Conservation (phyloP, 1,140 invertebrate genomes). For the Heliconius himera region DNA sequence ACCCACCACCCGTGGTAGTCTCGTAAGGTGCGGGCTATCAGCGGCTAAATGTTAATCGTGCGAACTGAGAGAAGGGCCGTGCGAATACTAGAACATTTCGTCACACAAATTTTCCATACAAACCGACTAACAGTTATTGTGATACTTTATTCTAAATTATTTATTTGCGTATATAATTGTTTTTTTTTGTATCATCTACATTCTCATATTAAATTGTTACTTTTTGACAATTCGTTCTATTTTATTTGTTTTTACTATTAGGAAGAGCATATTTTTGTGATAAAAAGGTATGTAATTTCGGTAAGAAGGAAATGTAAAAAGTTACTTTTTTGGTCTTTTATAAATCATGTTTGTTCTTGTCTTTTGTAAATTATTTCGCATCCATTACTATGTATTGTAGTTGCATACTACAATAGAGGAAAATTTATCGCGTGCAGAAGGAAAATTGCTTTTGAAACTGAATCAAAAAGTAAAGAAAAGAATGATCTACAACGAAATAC, state of each 20-base stretch:
- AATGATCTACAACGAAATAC: constrained; percentile 7
- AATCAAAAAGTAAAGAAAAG: constrained; percentile 25
- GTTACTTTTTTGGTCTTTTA: background rate
- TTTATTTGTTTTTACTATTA: too few species aligned
- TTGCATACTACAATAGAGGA: background rate
- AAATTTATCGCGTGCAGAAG: constrained; percentile 14
- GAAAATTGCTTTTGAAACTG: constrained; percentile 26
- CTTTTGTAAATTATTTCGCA: background rate
- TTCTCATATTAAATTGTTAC: background rate
- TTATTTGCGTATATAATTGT: background rate
- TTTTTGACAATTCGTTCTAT: background rate
- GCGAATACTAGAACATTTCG: constrained; percentile 68
- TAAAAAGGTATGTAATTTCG: too few species aligned
- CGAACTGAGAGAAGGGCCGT: constrained; percentile 65
- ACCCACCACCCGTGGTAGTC: constrained; percentile 19
- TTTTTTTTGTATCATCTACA: background rate
- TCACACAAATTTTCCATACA: constrained; percentile 42
- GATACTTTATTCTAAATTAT: background rate
- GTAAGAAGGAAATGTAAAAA: too few species aligned
- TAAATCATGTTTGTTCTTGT: too few species aligned
- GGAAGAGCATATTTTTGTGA: too few species aligned
- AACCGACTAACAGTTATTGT: constrained; percentile 9
- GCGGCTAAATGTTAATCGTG: constrained; percentile 68
- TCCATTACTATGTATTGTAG: background rate
- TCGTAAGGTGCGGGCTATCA: constrained; percentile 49